Percentiles rank a stretch among this genome's conserved stretches.
Evolutionary conservation across 1,140 invertebrate genomes (phyloP).

Genomic region (Bombus waltoni): DNA sequence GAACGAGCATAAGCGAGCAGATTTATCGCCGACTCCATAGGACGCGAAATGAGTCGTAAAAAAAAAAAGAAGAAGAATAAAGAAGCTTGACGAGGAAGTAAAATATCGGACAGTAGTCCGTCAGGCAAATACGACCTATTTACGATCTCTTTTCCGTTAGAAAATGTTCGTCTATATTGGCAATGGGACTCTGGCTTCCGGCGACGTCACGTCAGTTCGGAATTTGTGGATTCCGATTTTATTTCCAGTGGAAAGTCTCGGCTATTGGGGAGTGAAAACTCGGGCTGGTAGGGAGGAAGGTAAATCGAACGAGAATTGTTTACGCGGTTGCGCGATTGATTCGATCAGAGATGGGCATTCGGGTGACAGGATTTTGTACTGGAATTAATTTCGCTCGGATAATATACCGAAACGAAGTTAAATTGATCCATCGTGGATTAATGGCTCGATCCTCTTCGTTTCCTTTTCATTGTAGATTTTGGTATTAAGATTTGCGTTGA

Average conservation of each 20-base stretch:
- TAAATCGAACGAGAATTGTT: conserved; percentile 23
- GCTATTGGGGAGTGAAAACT: background rate
- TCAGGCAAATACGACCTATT: conserved; percentile 36
- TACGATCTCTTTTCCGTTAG: conserved; percentile 21
- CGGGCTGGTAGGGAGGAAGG: background rate
- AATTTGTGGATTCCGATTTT: conserved; percentile 3
- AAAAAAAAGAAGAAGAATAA: background rate
- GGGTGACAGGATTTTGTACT: background rate
- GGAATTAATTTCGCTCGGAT: background rate
- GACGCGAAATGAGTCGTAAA: conserved; percentile 49
- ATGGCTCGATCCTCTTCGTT: too few species aligned
- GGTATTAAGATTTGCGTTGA: background rate
- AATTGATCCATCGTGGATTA: background rate
- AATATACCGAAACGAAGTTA: background rate
- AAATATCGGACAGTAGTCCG: conserved; percentile 14
- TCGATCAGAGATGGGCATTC: background rate
- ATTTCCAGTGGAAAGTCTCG: background rate
- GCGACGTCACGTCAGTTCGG: background rate
- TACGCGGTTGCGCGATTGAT: background rate
- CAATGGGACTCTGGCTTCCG: conserved; percentile 12
- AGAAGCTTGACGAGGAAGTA: conserved; percentile 33
- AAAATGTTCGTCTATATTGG: conserved; percentile 17
- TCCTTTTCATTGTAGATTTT: background rate
- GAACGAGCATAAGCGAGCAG: conserved; percentile 22
- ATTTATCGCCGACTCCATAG: conserved; percentile 17